phyloP scores from a whole-genome alignment of 2,797 vertebrate genomes.

The Vespertilio murinus region DNA sequence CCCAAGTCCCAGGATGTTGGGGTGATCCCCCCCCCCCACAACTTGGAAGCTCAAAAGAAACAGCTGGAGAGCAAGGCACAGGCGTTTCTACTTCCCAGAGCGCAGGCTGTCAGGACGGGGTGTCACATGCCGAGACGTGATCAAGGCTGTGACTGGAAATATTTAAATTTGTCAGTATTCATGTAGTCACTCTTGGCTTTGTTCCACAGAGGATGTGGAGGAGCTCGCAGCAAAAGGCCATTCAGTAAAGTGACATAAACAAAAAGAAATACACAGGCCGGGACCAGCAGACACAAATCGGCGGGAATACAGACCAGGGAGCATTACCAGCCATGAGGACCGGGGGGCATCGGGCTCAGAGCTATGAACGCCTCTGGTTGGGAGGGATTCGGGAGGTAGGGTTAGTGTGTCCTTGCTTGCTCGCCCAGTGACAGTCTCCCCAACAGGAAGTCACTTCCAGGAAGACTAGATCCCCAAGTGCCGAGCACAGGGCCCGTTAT shows the following conservation, averaged over 20 bases:
- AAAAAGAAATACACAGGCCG: not conserved
- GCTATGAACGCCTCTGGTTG: not conserved
- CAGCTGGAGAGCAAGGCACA: slow-evolving; percentile 18
- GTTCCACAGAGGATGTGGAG: slow-evolving; percentile 43
- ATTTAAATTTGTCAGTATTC: slow-evolving; percentile 50
- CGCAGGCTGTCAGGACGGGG: not conserved
- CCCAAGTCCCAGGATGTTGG: not conserved
- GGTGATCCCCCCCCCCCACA: not conserved
- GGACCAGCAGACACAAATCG: not conserved
- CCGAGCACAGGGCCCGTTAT: not conserved
- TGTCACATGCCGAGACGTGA: not conserved
- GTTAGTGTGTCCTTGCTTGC: not conserved
- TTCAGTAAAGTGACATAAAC: slow-evolving; percentile 32
- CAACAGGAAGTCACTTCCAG: not conserved
- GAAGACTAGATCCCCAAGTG: not conserved
- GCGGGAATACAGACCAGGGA: not conserved
- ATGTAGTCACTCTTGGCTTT: slow-evolving; percentile 35
- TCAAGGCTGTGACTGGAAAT: slow-evolving; percentile 32
- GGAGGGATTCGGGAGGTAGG: not conserved
- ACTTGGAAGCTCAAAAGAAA: not conserved
- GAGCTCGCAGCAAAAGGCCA: slow-evolving; percentile 1
- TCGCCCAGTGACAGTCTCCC: not conserved
- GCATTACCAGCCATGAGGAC: not conserved
- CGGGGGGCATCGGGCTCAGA: not conserved
- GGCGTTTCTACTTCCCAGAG: not conserved